Base-by-base conservation (phyloP, 2,113 vertebrate species). In the Esox niger region DNA sequence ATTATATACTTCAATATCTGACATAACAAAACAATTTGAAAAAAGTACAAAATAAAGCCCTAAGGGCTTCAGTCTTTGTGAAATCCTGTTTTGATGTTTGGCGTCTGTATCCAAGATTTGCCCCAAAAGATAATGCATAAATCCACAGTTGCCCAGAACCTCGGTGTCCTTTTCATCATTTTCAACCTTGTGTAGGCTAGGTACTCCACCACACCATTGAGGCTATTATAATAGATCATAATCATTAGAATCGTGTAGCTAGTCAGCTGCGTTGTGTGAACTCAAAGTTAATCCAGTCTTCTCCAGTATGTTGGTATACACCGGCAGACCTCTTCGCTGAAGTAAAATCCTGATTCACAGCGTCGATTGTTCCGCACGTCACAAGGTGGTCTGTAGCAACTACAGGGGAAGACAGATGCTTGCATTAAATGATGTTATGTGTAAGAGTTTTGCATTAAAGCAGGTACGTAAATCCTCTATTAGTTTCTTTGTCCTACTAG, bases 1-100 rank as follows among this genome's bases (percentile, higher is more conserved):
- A 98, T 98, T 98, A 98, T 96, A 96, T 95, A 95, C 91, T n/a
- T 95, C 93, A 94, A 93, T 95, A 93, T 94, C 91, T 92, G 90
- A 89, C 90, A 92, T 84, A 89, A 69, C 74, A 92, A 87, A 88
- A 92, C 81, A 86, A 84, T 84, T 80, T 75, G 92, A 72, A 73
- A 68, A 61, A 59, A 70, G 76, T 86, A 86, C 82, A 87, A 89
- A 20, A 1, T 7, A 11, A 3, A 46, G 3, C 17, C 11, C 8
- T 46, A 10, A 46, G 29, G n/a, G 30, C n/a, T 67, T 52, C 25
- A 52, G 47, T 56, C 55, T 15, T 61, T 23, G 17, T 23, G 35
- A 52, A 21, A 25, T 33, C 31, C n/a, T 33, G 2, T 70, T 79
- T 79, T 86, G 68, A 65, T 57, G 55, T 59, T 59, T 63, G 59